phyloP scores from a whole-genome alignment of 1,140 invertebrate species.

The Matsumurasca onukii region DNA sequence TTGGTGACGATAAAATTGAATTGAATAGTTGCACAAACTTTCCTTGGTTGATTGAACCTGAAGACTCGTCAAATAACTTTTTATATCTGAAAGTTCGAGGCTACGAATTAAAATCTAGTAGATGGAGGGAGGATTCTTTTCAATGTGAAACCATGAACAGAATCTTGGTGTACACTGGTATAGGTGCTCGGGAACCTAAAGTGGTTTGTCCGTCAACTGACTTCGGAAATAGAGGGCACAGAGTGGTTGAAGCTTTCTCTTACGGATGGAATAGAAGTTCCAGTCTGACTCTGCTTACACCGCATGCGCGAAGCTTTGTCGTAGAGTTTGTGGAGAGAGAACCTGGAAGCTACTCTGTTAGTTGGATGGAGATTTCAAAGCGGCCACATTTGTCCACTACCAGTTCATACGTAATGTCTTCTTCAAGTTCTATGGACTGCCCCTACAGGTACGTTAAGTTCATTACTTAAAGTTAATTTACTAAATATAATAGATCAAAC shows the following conservation, averaged over 20 bases:
- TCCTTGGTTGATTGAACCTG: constrained; percentile 76
- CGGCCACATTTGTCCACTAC: constrained; percentile 57
- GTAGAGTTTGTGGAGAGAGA: constrained; percentile 70
- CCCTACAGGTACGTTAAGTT: constrained; percentile 60
- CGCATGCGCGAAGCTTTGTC: constrained; percentile 58
- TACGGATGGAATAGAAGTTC: constrained; percentile 64
- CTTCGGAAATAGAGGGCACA: constrained; percentile 38
- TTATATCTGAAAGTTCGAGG: constrained; percentile 69
- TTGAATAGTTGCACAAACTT: constrained; percentile 62
- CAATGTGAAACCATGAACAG: constrained; percentile 69
- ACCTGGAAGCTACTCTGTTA: constrained; percentile 67
- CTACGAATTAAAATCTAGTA: constrained; percentile 53
- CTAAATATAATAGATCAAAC: too few relatives aligned
- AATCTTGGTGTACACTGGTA: constrained; percentile 68
- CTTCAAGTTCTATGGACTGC: constrained; percentile 60
- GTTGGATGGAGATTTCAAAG: constrained; percentile 78
- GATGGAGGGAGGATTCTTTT: constrained; percentile 39
- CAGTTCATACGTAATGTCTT: constrained; percentile 57
- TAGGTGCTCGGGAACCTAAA: constrained; percentile 52
- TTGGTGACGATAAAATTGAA: constrained; percentile 50
- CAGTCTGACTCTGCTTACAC: constrained; percentile 37
- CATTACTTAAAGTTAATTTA: too few relatives aligned
- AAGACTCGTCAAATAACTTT: constrained; percentile 66
- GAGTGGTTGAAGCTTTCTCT: constrained; percentile 65
- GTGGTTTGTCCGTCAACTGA: constrained; percentile 64